Evolutionary conservation across 1,140 invertebrate genomes (phyloP).

Genomic region (Metaphire vulgaris): DNA sequence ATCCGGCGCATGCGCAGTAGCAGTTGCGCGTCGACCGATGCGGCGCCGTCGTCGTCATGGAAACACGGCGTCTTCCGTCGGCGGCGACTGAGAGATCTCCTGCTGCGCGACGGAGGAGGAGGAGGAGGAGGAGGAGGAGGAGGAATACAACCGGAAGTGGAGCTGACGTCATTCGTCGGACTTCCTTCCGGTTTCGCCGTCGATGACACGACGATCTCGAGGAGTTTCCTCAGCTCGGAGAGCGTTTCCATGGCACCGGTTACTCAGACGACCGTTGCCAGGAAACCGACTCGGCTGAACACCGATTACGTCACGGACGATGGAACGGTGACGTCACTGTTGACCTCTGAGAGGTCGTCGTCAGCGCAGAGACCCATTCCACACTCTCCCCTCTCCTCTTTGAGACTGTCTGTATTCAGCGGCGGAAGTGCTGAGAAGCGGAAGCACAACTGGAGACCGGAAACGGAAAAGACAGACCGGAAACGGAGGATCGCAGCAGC

Average conservation of each 20-base stretch:
- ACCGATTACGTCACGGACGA: neutral
- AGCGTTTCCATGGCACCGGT: neutral
- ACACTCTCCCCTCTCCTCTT: no score
- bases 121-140: no score
- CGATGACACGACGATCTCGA: neutral
- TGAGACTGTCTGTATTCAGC: neutral
- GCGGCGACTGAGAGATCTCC: neutral
- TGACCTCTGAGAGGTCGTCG: neutral
- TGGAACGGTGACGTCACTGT: neutral
- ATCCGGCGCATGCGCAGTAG: constrained; percentile 4
- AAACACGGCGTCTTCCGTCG: neutral
- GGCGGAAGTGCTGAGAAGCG: neutral
- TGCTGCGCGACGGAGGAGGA: no score
- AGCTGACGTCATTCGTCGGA: neutral
- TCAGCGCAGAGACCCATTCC: no score
- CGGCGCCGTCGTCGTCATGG: neutral
- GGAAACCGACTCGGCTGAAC: neutral
- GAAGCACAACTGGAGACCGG: neutral
- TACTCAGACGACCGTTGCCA: neutral
- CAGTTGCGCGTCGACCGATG: neutral
- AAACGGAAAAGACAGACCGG: neutral
- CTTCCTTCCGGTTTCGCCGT: neutral
- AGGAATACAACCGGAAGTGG: neutral
- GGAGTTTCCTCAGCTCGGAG: neutral
- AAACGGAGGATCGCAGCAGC: neutral